Conservation (phyloP, 2,888 invertebrate genomes). For the Aporophyla nigra region DNA sequence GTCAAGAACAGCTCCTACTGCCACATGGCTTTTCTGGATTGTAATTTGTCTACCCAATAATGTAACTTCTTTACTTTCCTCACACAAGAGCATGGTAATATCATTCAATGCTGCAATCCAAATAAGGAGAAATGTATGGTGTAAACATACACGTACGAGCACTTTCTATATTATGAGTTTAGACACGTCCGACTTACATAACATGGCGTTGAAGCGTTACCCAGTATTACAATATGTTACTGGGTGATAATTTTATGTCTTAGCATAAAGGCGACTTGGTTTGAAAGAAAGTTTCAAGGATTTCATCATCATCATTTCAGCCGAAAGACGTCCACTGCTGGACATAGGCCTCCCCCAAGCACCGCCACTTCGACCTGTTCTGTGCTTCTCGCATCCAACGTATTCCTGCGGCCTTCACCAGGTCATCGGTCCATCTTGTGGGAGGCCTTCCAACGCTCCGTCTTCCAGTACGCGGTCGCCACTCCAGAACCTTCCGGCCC, state of each 20-base stretch:
- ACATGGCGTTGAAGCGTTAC: slow-evolving; percentile 38
- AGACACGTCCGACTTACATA: slow-evolving; percentile 54
- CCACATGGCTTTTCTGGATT: not conserved
- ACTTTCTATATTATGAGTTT: slow-evolving; percentile 59
- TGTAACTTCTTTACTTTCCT: slow-evolving; percentile 22
- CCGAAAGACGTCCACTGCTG: too few species aligned
- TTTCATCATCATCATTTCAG: too few species aligned
- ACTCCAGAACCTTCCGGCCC: too few species aligned
- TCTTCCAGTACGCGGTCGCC: too few species aligned
- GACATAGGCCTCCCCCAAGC: too few species aligned
- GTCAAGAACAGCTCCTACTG: not conserved
- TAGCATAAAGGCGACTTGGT: slow-evolving; percentile 5
- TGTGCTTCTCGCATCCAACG: too few species aligned
- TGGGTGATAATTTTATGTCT: slow-evolving; percentile 48
- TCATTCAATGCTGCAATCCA: slow-evolving; percentile 31
- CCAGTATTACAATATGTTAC: slow-evolving; percentile 58
- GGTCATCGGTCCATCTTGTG: too few species aligned
- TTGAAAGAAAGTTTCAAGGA: slow-evolving; percentile 14
- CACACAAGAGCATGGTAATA: slow-evolving; percentile 31
- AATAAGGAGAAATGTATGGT: slow-evolving; percentile 47
- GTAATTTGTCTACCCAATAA: slow-evolving; percentile 4
- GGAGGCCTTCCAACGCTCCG: too few species aligned
- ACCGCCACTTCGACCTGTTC: too few species aligned
- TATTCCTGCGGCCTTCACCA: too few species aligned
- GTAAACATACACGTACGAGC: slow-evolving; percentile 36